Conservation (phyloP, 2,888 invertebrate genomes). For the Tetrapedia diversipes region DNA sequence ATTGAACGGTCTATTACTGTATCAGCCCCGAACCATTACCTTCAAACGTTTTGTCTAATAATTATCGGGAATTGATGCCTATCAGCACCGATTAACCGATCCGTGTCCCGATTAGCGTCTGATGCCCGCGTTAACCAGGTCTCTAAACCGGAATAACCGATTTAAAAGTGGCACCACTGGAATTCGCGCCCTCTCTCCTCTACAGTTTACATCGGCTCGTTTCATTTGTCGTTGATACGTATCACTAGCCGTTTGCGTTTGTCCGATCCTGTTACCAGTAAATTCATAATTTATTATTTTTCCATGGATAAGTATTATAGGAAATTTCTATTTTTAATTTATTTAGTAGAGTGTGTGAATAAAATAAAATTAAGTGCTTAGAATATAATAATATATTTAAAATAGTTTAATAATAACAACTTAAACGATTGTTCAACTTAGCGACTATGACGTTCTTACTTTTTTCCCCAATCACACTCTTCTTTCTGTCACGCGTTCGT, state of each 20-base stretch:
- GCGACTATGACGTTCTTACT: too few relatives aligned
- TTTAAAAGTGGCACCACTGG: not conserved
- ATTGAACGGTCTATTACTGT: not conserved
- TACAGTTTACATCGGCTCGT: slow-evolving; percentile 2
- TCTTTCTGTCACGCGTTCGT: too few relatives aligned
- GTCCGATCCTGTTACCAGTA: not conserved
- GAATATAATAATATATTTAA: too few relatives aligned
- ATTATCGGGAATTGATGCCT: slow-evolving; percentile 13
- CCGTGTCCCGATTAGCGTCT: slow-evolving; percentile 21
- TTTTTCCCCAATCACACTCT: too few relatives aligned
- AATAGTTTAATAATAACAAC: too few relatives aligned
- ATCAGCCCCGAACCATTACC: not conserved
- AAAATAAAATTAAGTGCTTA: too few relatives aligned
- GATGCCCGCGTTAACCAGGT: slow-evolving; percentile 7
- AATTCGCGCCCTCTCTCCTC: not conserved
- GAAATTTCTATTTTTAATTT: too few relatives aligned
- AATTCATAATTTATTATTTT: too few relatives aligned
- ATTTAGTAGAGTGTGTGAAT: too few relatives aligned
- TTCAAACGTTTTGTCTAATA: not conserved
- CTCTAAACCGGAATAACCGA: not conserved
- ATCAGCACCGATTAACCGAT: not conserved
- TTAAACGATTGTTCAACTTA: too few relatives aligned
- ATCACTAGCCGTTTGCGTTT: not conserved
- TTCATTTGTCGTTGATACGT: slow-evolving; percentile 18
- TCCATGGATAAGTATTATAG: too few relatives aligned